Evolutionary conservation across 2,113 vertebrate genomes (phyloP).

Genomic region (Gymnorhina tibicen): DNA sequence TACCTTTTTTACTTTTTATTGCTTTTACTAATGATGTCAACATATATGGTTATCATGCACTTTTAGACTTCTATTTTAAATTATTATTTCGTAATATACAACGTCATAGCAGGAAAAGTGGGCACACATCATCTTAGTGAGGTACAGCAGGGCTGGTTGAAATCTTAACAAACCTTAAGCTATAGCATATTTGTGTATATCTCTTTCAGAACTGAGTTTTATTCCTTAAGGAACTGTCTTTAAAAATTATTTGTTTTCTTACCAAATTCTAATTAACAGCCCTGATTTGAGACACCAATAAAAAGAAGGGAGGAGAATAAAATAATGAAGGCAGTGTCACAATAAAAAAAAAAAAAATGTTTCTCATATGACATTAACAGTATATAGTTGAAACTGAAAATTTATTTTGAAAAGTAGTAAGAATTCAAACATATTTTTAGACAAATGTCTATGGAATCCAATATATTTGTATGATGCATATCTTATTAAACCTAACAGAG

Average conservation of each 20-base stretch:
- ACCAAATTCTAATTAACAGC: background rate
- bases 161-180: background rate
- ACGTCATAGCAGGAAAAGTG: background rate
- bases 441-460: background rate
- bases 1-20: background rate
- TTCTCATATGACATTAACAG: background rate
- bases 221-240: background rate
- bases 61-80: background rate
- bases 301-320: fast-evolving
- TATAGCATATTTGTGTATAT: background rate
- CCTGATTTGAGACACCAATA: background rate
- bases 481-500: background rate
- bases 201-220: background rate
- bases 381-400: background rate
- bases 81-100: background rate
- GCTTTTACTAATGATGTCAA: background rate
- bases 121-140: background rate
- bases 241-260: background rate
- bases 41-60: background rate
- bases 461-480: background rate
- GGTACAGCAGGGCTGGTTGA: fast-evolving
- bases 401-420: background rate
- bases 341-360: background rate
- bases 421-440: background rate
- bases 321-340: background rate